Base-by-base conservation (phyloP, 2,113 vertebrate species). In the Condylura cristata region DNA sequence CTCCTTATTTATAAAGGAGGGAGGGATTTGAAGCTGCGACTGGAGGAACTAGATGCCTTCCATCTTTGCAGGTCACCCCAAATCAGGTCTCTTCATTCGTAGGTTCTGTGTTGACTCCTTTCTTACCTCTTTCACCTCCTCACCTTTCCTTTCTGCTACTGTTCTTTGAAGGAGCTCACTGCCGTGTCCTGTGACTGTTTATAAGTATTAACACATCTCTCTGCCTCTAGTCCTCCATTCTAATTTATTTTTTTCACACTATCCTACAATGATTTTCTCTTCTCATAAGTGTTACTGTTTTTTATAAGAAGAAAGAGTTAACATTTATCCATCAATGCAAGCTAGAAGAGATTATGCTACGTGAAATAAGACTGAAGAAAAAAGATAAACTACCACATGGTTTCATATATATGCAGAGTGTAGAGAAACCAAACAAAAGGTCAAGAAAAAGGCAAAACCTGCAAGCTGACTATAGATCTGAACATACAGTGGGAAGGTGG, bases 251-350 rank as follows among this genome's bases (percentile, higher is more conserved):
- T 80, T 56, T 20, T 75, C 34, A 51, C 10, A 44, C 37, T 63
- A 65, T n/a, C 26, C 3, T 5, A 68, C 39, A 78, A 14, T 26
- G 28, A 74, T 61, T 70, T 22, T 86, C 60, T 90, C n/a, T 90
- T 79, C 61, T 95, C 68, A 89, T 26, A 90, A 72, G 13, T 44
- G 17, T 83, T 91, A 82, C 44, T 34, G 65, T 94, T 91, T 89
- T 66, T 32, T 37, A 26, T 61, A 76, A 72, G 61, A 85, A 91
- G 37, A 82, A 89, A 82, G 20, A 24, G 28, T 83, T 66, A 90
- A 4, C 37, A 44, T 85, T 94, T 94, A 87, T 37, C 34, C n/a
- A 41, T 37, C 60, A 78, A 56, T 22, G 22, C 53, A 56, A 20
- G 53, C 20, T 56, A 20, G 53, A 22, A 56, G 20, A 20, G 53